Evolutionary conservation across 2,797 vertebrate species (phyloP).

Genomic region (Helarctos malayanus): DNA sequence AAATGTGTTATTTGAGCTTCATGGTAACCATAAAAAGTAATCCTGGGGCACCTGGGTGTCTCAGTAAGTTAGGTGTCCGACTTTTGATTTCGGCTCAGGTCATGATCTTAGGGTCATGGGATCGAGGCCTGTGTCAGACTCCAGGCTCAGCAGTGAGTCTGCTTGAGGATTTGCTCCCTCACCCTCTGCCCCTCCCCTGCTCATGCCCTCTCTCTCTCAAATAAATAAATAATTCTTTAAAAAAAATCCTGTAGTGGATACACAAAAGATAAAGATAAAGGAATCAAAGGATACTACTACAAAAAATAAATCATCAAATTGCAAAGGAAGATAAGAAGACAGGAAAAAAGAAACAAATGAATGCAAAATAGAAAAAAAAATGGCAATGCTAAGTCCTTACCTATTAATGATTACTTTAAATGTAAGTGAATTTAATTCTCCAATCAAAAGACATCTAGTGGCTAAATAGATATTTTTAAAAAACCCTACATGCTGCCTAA

Average conservation of each 20-base stretch:
- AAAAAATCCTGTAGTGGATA: neutral
- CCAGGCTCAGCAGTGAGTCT: neutral
- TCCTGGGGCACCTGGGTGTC: neutral
- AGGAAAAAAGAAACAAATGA: neutral
- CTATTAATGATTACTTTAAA: neutral
- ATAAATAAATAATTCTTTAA: neutral
- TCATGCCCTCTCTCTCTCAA: neutral
- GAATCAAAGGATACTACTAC: neutral
- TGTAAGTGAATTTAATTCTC: neutral
- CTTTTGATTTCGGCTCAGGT: neutral
- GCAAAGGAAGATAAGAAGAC: neutral
- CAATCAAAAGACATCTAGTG: neutral
- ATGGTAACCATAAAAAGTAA: neutral
- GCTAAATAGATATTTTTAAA: neutral
- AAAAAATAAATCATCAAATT: neutral
- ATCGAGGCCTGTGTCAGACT: neutral
- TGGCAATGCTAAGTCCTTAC: neutral
- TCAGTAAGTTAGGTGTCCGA: neutral
- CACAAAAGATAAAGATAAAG: neutral
- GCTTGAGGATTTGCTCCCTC: neutral
- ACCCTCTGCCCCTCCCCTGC: neutral
- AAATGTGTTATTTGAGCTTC: neutral
- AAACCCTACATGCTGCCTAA: neutral
- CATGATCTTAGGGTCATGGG: neutral
- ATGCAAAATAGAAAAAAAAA: neutral